Evolutionary conservation across 2,113 vertebrate species (phyloP).

Genomic region (Dicrurus megarhynchus): DNA sequence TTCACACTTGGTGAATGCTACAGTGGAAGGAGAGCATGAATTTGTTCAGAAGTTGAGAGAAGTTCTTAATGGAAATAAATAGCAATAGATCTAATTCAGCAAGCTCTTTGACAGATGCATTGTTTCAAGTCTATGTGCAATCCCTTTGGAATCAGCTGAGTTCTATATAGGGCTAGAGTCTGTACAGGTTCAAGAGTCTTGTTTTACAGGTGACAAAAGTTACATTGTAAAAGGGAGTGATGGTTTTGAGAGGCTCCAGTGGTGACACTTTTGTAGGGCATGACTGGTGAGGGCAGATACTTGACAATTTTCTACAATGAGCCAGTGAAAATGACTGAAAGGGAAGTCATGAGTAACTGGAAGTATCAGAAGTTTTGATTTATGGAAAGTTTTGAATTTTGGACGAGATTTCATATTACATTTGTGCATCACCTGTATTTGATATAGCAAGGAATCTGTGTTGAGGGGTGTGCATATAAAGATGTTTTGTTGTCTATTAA

Average conservation of each 20-base stretch:
- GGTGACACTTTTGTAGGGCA: accelerated
- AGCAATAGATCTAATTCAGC: not conserved
- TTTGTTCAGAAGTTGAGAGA: not conserved
- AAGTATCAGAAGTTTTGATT: not conserved
- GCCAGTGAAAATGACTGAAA: not conserved
- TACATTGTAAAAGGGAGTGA: not conserved
- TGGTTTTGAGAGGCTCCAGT: not conserved
- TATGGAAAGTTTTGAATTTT: not conserved
- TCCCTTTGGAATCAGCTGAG: not conserved
- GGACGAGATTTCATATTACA: not conserved
- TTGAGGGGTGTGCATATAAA: not conserved
- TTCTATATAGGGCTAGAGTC: not conserved
- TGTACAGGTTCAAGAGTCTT: not conserved
- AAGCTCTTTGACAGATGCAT: not conserved
- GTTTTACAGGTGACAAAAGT: not conserved
- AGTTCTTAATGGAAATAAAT: not conserved
- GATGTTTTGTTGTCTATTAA: not conserved
- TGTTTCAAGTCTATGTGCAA: not conserved
- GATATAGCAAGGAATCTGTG: not conserved
- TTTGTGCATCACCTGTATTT: not conserved
- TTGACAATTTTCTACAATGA: not conserved
- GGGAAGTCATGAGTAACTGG: not conserved
- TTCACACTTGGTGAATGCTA: not conserved
- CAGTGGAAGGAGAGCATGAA: not conserved
- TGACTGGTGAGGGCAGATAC: not conserved